Evolutionary conservation across 1,140 invertebrate species (phyloP), one percentile per base, ranked within the genome.

Genomic region (Dendroctonus ponderosae): DNA sequence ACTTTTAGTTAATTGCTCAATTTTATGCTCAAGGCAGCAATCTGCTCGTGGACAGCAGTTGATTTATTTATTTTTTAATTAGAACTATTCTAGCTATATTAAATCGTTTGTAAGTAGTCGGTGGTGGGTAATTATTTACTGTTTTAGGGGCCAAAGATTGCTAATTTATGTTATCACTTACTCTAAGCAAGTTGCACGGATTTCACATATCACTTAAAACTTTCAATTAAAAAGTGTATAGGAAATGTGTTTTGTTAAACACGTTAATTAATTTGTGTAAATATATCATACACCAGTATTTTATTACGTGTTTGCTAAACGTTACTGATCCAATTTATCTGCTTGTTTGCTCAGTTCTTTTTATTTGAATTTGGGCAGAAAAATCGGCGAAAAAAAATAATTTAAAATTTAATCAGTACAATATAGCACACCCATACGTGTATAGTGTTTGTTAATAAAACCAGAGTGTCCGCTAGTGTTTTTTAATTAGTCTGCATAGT

Each of bases 101-200:
- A 48, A 11, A 5, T 48, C 14, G 14, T 11, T 48, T n/a, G 11
- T 56, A 39, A 26, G 38, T 44, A 44, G 12, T 14, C n/a, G 56
- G 56, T 58, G 39, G 43, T 15, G 37, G 56, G 56, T 15, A 26
- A 58, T 14, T 52, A 52, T 52, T n/a, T 52, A 52, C 37, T 60
- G 43, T 60, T 60, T 60, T 48, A 49, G 46, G 26, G 57, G 57
- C 49, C 44, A 49, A 60, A 60, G 39, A 60, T 60, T 48, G 48
- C 50, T 62, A 62, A 50, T 67, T 46, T 67, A 43, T 48, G 40
- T 48, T 41, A 42, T 40, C 26, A 26, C 26, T 26, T 2, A 26
- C 1, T 26, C 26, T 26, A 26, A 26, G 26, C 26, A 26, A 26
- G 26, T 26, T 26, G 26, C 26, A 26, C 26, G 26, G 26, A 26